A percentile compares a stretch with the other conserved stretches of the same genome.
phyloP scores from a whole-genome alignment of 2,113 vertebrate species.

The Leucoraja erinaceus region DNA sequence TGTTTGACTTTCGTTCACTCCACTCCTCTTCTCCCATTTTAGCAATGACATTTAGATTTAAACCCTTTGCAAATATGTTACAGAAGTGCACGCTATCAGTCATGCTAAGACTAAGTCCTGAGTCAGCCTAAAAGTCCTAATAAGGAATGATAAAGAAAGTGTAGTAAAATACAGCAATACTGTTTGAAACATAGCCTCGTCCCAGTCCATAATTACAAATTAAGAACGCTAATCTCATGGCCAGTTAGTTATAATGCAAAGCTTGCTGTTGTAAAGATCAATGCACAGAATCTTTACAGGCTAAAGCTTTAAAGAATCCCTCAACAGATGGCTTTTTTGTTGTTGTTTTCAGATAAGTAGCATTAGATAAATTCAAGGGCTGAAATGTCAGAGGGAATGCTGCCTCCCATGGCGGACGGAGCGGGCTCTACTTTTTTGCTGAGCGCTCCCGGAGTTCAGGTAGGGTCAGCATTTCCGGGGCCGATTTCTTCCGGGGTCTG shows the following conservation, averaged over 20 bases:
- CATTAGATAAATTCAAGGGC: neutral
- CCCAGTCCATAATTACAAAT: constrained; percentile 14
- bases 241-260: neutral
- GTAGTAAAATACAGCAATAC: constrained; percentile 23
- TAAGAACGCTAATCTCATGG: neutral
- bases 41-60: neutral
- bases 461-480: constrained; percentile 55
- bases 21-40: no score
- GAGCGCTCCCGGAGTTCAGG: constrained; percentile 49
- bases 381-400: neutral
- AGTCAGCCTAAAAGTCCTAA: constrained; percentile 21
- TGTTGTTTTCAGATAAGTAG: neutral
- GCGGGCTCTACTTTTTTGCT: neutral
- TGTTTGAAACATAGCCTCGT: neutral
- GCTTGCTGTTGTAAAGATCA: constrained; percentile 16
- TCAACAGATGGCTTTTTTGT: neutral
- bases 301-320: constrained; percentile 30
- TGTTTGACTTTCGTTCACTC: neutral
- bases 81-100: neutral
- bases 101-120: constrained; percentile 15
- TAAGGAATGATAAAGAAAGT: constrained; percentile 28
- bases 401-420: neutral
- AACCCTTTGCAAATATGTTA: neutral
- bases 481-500: constrained; percentile 55
- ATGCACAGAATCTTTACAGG: constrained; percentile 23